Conservation (phyloP, 2,113 vertebrate genomes). For the Pseudolaguvia tuberculata region DNA sequence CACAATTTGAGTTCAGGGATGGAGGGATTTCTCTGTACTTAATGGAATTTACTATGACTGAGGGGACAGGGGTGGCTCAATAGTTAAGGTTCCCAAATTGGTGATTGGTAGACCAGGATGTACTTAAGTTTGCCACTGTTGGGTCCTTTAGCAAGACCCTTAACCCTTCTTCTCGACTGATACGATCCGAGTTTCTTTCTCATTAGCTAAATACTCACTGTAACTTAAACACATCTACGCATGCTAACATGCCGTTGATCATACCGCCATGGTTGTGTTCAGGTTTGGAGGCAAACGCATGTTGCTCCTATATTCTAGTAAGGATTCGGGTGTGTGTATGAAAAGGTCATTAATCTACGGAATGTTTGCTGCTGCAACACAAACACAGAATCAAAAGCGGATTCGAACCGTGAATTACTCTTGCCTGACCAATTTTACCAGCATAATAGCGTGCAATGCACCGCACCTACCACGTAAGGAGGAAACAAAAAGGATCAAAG, state of each 20-base stretch:
- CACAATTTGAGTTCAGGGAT: too few species aligned
- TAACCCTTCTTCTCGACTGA: constrained; percentile 3
- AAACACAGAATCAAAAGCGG: background rate
- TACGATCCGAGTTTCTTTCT: background rate
- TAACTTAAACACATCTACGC: constrained; percentile 22
- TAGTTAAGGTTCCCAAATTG: too few species aligned
- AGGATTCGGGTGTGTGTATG: constrained; percentile 10
- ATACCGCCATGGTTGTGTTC: constrained; percentile 8
- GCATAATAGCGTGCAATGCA: background rate
- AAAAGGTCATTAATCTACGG: constrained; percentile 20
- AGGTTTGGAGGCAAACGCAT: background rate
- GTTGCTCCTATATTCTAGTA: constrained; percentile 11
- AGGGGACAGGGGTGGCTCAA: too few species aligned
- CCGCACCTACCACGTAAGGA: background rate
- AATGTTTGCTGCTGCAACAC: constrained; percentile 20
- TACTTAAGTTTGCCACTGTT: too few species aligned
- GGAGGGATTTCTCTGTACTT: too few species aligned
- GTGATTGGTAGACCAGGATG: too few species aligned
- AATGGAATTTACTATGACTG: too few species aligned
- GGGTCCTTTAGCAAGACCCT: too few species aligned
- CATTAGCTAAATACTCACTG: constrained; percentile 2
- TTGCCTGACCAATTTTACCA: background rate
- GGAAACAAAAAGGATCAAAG: background rate
- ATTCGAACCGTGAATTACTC: constrained; percentile 15
- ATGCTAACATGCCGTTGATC: background rate